Evolutionary conservation across 2,888 invertebrate genomes (phyloP).

Genomic region (Ophion slaviceki): DNA sequence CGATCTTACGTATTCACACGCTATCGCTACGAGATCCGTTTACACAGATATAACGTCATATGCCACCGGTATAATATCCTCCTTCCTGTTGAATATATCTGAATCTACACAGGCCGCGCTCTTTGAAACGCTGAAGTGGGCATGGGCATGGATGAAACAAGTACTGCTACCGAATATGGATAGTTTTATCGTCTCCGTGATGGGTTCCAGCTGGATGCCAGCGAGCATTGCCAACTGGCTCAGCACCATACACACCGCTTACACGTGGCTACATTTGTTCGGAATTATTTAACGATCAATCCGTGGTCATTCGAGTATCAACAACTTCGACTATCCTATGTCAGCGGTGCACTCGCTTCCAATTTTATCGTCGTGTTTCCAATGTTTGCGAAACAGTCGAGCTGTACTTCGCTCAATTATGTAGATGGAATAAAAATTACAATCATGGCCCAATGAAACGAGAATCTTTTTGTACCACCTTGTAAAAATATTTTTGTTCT

Average conservation of each 20-base stretch:
- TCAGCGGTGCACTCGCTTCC: too few relatives aligned
- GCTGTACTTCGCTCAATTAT: too few relatives aligned
- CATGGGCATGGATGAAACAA: slow-evolving; percentile 57
- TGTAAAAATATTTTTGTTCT: too few relatives aligned
- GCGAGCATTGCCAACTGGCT: slow-evolving; percentile 30
- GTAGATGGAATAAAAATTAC: too few relatives aligned
- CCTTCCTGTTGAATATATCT: slow-evolving; percentile 55
- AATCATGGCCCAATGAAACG: too few relatives aligned
- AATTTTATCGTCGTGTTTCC: too few relatives aligned
- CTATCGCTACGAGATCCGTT: slow-evolving; percentile 20
- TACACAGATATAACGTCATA: slow-evolving; percentile 33
- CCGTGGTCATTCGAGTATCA: background rate
- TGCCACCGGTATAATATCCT: slow-evolving; percentile 33
- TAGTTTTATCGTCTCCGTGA: slow-evolving; percentile 32
- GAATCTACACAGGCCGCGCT: slow-evolving; percentile 43
- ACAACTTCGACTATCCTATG: background rate
- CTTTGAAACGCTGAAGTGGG: background rate
- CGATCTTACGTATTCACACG: background rate
- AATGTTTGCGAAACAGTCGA: too few relatives aligned
- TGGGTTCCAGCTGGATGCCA: slow-evolving; percentile 56
- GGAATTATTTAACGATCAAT: slow-evolving; percentile 48
- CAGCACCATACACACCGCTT: slow-evolving; percentile 59
- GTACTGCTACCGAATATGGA: slow-evolving; percentile 67
- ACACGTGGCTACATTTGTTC: slow-evolving; percentile 62
- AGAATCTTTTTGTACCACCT: too few relatives aligned